Evolutionary conservation across 2,888 invertebrate species (phyloP).

Genomic region (Agrotis puta): DNA sequence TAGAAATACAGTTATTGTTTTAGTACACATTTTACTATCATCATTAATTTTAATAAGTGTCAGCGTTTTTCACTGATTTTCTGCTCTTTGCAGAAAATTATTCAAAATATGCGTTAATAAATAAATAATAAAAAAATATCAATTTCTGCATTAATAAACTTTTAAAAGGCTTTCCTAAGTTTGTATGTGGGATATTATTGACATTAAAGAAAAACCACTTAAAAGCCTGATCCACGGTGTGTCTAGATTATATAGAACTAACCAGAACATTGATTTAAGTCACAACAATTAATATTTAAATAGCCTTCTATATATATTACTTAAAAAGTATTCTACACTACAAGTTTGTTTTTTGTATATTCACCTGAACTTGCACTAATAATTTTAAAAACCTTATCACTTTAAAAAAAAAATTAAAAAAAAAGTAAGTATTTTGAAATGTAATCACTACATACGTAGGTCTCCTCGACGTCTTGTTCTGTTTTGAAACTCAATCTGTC

Average conservation of each 20-base stretch:
- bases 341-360: not conserved
- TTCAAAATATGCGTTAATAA: too few species aligned
- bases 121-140: too few species aligned
- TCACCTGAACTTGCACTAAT: slow-evolving; percentile 6
- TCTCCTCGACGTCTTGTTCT: slow-evolving; percentile 34
- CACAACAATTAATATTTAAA: not conserved
- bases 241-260: not conserved
- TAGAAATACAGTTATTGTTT: not conserved
- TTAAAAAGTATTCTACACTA: not conserved
- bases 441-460: slow-evolving; percentile 46
- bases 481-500: slow-evolving; percentile 45
- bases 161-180: not conserved
- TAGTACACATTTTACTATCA: not conserved
- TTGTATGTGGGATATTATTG: too few species aligned
- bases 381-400: slow-evolving; percentile 34
- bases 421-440: slow-evolving; percentile 32
- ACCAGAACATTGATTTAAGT: not conserved
- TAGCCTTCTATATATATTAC: too few species aligned
- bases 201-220: not conserved
- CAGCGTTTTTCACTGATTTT: not conserved
- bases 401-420: slow-evolving; percentile 5
- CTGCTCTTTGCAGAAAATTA: too few species aligned
- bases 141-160: not conserved
- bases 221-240: not conserved
- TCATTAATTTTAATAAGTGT: not conserved